A percentile compares a stretch with the other conserved stretches of the same genome.
phyloP scores from a whole-genome alignment of 2,797 vertebrate genomes.

The Diplodus sargus region DNA sequence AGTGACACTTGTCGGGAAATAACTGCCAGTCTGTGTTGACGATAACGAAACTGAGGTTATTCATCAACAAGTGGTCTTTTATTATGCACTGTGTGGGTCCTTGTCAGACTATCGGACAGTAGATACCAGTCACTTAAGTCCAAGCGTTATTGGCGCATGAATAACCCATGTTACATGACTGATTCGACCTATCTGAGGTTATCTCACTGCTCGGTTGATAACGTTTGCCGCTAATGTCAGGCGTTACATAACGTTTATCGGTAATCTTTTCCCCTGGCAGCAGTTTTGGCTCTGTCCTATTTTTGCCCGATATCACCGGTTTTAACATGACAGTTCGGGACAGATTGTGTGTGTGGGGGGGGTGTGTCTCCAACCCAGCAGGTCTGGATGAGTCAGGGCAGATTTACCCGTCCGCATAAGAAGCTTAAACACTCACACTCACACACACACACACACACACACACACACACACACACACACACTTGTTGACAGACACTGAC shows the following conservation, averaged over 20 bases:
- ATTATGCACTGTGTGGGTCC: slow-evolving; percentile 39
- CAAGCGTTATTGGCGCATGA: not conserved
- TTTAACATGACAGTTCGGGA: slow-evolving; percentile 55
- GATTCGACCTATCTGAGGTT: not conserved
- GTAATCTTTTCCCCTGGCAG: slow-evolving; percentile 53
- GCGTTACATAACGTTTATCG: slow-evolving; percentile 56
- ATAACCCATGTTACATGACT: not conserved
- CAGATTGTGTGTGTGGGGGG: slow-evolving; percentile 63
- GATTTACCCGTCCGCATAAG: slow-evolving; percentile 77
- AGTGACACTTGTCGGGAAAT: not conserved
- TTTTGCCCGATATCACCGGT: slow-evolving; percentile 45
- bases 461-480: slow-evolving; percentile 30
- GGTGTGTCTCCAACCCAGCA: slow-evolving; percentile 65
- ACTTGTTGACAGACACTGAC: slow-evolving; percentile 31
- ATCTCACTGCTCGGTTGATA: slow-evolving; percentile 25
- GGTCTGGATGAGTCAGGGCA: slow-evolving; percentile 77
- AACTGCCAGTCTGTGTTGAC: not conserved
- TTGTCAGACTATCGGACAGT: slow-evolving; percentile 11
- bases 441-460: slow-evolving; percentile 40
- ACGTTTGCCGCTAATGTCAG: slow-evolving; percentile 24
- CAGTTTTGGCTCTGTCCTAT: slow-evolving; percentile 53
- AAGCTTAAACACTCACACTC: slow-evolving; percentile 64
- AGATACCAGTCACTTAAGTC: slow-evolving; percentile 1
- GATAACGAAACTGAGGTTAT: slow-evolving; percentile 20
- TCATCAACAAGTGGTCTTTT: slow-evolving; percentile 78